Base-by-base conservation (phyloP, 2,797 vertebrate genomes). In the Meriones psammophilus region DNA sequence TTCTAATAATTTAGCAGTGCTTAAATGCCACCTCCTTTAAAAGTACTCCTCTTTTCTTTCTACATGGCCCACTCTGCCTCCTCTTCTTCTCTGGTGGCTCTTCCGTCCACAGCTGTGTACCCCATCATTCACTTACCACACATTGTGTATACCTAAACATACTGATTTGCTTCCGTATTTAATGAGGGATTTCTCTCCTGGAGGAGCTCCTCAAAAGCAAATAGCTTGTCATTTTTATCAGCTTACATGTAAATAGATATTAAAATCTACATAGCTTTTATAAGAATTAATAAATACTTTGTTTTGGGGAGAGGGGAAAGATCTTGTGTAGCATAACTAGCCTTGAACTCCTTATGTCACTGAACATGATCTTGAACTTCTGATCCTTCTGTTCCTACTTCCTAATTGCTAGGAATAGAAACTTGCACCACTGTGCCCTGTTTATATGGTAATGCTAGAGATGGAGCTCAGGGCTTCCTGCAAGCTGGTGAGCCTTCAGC, bases 131-230 rank as follows among this genome's bases (percentile, higher is more conserved):
- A 54, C 36, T 91, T 92, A 36, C 2, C 46, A 68, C 36, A 88
- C 77, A 36, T 88, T 95, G 20, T 87, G 46, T 46, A 62, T 50
- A 81, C 60, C 17, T 92, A 20, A 8, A 62, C 17, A 56, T 73
- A 84, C 17, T 80, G 95, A 92, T 80, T 92, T 96, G 33, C 77
- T 91, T 93, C 36, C 30, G 56, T 90, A 28, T 54, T 93, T 95
- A 94, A 74, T 42, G 12, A 92, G 56, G 24, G 1, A 62, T 93
- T 89, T 39, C 33, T 94, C 76, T n/a, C 85, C 58, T 77, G 69
- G 24, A 62, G 18, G 79, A 94, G 46, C 39, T 77, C 46, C 33
- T 71, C 24, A 81, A 86, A 96, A 36, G 39, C 68, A 94, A 91
- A 50, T 93, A 39, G 42, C 9, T 80, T 77, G 28, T 74, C 22